Evolutionary conservation across 1,140 invertebrate species (phyloP), one percentile per base, ranked within the genome.

Genomic region (Pentalonia nigronervosa): DNA sequence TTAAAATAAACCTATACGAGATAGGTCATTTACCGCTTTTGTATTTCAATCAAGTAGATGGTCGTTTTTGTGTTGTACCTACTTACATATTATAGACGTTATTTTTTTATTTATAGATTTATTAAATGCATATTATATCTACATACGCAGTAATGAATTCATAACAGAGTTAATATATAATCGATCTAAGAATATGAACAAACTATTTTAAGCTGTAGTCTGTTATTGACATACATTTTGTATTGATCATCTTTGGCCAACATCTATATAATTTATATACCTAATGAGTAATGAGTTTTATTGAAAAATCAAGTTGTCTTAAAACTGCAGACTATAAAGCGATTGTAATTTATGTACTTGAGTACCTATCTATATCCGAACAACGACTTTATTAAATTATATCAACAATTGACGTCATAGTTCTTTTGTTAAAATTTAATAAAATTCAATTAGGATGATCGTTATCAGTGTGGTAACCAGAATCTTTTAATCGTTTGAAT

Each of bases 1-100:
- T 76, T 76, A 76, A 76, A 76, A 76, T 76, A 76, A 76, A 76
- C n/a, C 60, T 76, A 76, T 76, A 76, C 30, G 60, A n/a, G 60
- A n/a, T 83, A 83, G 81, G 34, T 83, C 34, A 83, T 83, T 83
- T 41, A 83, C 81, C 41, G 81, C 81, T 83, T 83, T 83, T 34
- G 7, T 41, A 83, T 83, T 83, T 83, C 36, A 83, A 83, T 41
- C 36, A 41, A 83, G n/a, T 83, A 83, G 81, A 83, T 83, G 36
- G 41, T 83, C n/a, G 81, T 41, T 36, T 81, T 83, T 83, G 36
- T n/a, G 36, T 83, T 41, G n/a, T 83, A 83, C 8, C n/a, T 76
- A 17, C 3, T 23, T 23, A 83, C 25, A 83, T 83, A 83, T 9
- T 41, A 76, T 76, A 14, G 3, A 41, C 41, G 21, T 23, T 41